phyloP scores from a whole-genome alignment of 2,113 vertebrate species.

The Cavia aperea region DNA sequence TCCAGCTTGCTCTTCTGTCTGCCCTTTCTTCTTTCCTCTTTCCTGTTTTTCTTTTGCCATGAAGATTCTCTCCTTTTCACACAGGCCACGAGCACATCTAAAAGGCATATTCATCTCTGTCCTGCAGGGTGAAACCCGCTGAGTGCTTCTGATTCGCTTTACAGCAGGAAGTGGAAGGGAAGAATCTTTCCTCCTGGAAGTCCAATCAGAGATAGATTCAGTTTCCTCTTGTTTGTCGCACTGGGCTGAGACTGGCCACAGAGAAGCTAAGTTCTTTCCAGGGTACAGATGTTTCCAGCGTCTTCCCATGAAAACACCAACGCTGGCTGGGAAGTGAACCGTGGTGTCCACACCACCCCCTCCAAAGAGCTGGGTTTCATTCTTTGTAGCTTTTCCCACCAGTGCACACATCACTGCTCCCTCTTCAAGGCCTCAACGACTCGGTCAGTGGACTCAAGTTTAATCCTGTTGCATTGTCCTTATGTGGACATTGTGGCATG shows the following conservation, averaged over 20 bases:
- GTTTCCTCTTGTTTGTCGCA: background rate
- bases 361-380: background rate
- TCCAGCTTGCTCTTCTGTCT: background rate
- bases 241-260: background rate
- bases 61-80: background rate
- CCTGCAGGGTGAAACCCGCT: rapidly evolving
- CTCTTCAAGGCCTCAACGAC: background rate
- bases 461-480: background rate
- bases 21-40: background rate
- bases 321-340: background rate
- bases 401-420: background rate
- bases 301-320: background rate
- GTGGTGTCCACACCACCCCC: background rate
- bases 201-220: background rate
- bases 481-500: background rate
- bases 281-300: background rate
- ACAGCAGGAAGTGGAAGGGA: background rate
- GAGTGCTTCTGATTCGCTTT: background rate
- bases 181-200: background rate
- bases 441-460: background rate
- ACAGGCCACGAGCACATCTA: background rate
- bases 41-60: background rate
- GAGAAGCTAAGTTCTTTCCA: background rate
- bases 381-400: background rate
- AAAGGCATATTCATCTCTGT: background rate